Evolutionary conservation across 2,797 vertebrate species (phyloP).

Genomic region (Silurus lanzhouensis): DNA sequence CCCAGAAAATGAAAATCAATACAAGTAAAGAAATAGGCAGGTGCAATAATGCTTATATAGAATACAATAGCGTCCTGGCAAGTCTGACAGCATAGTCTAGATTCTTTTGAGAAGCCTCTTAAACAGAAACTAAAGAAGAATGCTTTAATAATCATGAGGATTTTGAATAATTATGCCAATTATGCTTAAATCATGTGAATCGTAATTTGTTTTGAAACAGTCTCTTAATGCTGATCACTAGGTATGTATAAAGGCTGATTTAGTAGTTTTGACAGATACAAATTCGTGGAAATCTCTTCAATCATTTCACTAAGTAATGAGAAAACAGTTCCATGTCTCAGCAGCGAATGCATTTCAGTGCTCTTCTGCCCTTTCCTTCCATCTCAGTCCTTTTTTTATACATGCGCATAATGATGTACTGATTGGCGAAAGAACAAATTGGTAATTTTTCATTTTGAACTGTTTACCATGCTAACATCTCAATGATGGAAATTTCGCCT

Average conservation of each 20-base stretch:
- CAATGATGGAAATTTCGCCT: neutral
- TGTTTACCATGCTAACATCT: neutral
- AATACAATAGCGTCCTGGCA: neutral
- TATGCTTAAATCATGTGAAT: neutral
- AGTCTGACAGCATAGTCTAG: neutral
- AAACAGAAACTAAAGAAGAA: neutral
- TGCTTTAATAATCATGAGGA: neutral
- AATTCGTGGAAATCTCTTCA: neutral
- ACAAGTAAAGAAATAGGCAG: slow-evolving; percentile 26
- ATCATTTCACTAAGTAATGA: slow-evolving; percentile 6
- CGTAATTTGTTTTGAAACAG: neutral
- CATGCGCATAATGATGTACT: neutral
- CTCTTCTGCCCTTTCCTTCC: neutral
- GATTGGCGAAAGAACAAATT: slow-evolving; percentile 5
- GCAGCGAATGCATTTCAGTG: neutral
- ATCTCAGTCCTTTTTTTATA: neutral
- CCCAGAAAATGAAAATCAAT: slow-evolving; percentile 32
- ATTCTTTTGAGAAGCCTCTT: neutral
- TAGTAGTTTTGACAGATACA: neutral
- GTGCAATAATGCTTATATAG: slow-evolving; percentile 4
- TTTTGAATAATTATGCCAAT: neutral
- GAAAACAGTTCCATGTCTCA: neutral
- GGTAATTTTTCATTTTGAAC: neutral
- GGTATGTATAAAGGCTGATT: neutral
- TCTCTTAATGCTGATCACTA: neutral